Evolutionary conservation across 2,797 vertebrate species (phyloP).

Genomic region (Caiman crocodilus): DNA sequence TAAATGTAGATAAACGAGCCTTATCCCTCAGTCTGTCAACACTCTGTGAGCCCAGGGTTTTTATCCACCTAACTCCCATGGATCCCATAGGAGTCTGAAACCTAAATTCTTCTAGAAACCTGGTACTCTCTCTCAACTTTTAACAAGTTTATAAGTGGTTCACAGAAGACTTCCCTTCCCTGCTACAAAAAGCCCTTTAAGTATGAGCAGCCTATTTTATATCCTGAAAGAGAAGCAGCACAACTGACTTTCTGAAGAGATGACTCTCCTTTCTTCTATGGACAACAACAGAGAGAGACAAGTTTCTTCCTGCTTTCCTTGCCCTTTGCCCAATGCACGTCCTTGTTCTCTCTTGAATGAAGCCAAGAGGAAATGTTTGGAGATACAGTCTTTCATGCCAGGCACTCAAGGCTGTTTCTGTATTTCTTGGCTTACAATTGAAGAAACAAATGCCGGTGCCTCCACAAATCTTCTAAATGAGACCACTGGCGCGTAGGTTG

Average conservation of each 20-base stretch:
- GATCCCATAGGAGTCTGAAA: too few species aligned
- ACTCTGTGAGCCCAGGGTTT: neutral
- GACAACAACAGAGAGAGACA: neutral
- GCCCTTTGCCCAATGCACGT: neutral
- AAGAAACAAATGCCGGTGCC: neutral
- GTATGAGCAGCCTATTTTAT: neutral
- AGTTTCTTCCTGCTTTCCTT: neutral
- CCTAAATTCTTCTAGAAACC: too few species aligned
- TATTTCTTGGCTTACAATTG: neutral
- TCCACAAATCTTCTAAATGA: neutral
- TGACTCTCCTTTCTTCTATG: fast-evolving
- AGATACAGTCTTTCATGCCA: neutral
- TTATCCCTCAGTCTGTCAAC: neutral
- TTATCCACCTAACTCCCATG: too few species aligned
- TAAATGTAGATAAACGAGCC: neutral
- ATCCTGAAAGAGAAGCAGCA: neutral
- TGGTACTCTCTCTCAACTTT: neutral
- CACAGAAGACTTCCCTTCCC: fast-evolving
- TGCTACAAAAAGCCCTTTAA: neutral
- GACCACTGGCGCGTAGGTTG: neutral
- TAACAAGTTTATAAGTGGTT: neutral
- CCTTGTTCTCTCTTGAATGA: neutral
- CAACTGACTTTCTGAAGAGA: neutral
- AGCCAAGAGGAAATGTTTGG: neutral
- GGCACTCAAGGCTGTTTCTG: neutral